A percentile compares a stretch with the other conserved stretches of the same genome.
These are phyloP conservation scores for Magallana nippona DNA, from an alignment of 2,888 invertebrate species.

Conservation along the genomic window DNA sequence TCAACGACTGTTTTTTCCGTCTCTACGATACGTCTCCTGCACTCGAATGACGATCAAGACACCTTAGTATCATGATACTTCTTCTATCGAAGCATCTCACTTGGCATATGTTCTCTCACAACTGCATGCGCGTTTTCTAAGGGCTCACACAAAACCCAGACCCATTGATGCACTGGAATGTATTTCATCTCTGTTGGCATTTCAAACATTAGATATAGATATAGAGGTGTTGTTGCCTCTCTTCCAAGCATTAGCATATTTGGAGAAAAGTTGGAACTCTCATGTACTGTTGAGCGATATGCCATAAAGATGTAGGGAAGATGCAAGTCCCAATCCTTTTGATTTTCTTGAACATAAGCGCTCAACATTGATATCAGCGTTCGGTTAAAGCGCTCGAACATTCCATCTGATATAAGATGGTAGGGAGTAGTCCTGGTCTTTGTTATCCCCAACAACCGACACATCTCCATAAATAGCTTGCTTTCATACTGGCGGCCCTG, in stretches of 20 bases:
- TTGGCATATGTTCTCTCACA: neutral
- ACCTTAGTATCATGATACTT: conserved; percentile 13
- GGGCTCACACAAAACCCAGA: conserved; percentile 51
- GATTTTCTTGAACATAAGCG: conserved; percentile 42
- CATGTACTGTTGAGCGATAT: conserved; percentile 48
- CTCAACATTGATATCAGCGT: conserved; percentile 50
- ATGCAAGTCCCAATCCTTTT: conserved; percentile 37
- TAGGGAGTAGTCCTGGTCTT: conserved; percentile 45
- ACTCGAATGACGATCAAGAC: neutral
- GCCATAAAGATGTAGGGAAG: conserved; percentile 53
- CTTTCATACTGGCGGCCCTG: neutral
- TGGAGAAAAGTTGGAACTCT: conserved; percentile 50
- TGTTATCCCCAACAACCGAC: too few species aligned
- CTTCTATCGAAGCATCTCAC: conserved; percentile 49
- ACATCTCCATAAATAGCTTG: neutral
- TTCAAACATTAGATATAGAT: too few species aligned
- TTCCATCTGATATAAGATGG: conserved; percentile 41
- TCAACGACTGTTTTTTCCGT: neutral
- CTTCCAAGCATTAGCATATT: too few species aligned
- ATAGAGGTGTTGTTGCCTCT: too few species aligned
- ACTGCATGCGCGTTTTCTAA: conserved; percentile 46
- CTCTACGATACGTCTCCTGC: neutral
- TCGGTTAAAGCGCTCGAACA: conserved; percentile 31
- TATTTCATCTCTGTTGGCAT: too few species aligned
- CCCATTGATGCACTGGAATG: conserved; percentile 46